Evolutionary conservation across 2,888 invertebrate species (phyloP).

Genomic region (Alsophila aescularia): DNA sequence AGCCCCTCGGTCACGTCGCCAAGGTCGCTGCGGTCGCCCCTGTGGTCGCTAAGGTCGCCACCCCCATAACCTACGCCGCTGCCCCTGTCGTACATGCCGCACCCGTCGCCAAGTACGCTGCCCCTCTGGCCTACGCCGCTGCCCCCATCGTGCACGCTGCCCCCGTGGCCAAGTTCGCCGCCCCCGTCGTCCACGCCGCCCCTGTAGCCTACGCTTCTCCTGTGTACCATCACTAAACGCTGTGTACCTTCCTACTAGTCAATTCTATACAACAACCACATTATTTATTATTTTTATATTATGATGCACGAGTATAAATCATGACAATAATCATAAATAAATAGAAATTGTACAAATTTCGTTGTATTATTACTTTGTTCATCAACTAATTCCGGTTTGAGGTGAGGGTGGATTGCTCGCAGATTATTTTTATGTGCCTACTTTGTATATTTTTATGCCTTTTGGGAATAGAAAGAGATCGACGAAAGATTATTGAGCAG

Average conservation of each 20-base stretch:
- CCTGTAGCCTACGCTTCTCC: slow-evolving; percentile 45
- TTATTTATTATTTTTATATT: slow-evolving; percentile 5
- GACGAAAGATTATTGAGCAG: no score
- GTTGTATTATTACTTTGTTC: neutral
- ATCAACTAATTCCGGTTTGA: no score
- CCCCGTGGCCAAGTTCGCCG: slow-evolving; percentile 26
- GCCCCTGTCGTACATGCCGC: slow-evolving; percentile 52
- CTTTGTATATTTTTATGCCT: no score
- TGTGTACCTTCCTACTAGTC: slow-evolving; percentile 14
- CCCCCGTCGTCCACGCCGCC: slow-evolving; percentile 35
- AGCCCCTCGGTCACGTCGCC: slow-evolving; percentile 62
- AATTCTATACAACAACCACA: slow-evolving; percentile 5
- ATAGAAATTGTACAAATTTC: slow-evolving; percentile 6
- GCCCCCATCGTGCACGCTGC: slow-evolving; percentile 48
- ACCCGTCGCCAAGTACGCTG: slow-evolving; percentile 33
- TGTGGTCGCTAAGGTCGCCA: slow-evolving; percentile 39
- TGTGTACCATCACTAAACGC: slow-evolving; percentile 32
- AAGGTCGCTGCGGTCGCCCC: slow-evolving; percentile 49
- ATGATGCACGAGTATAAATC: slow-evolving; percentile 4
- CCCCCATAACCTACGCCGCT: slow-evolving; percentile 53
- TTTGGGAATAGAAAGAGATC: no score
- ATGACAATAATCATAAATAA: slow-evolving; percentile 11
- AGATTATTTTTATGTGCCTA: no score
- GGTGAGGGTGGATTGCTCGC: no score
- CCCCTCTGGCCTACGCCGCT: slow-evolving; percentile 38